Percentiles rank a stretch among this genome's conserved stretches.
These are phyloP conservation scores for Tangara arthus DNA, from an alignment of 2,797 vertebrate species.

Conservation along the genomic window DNA sequence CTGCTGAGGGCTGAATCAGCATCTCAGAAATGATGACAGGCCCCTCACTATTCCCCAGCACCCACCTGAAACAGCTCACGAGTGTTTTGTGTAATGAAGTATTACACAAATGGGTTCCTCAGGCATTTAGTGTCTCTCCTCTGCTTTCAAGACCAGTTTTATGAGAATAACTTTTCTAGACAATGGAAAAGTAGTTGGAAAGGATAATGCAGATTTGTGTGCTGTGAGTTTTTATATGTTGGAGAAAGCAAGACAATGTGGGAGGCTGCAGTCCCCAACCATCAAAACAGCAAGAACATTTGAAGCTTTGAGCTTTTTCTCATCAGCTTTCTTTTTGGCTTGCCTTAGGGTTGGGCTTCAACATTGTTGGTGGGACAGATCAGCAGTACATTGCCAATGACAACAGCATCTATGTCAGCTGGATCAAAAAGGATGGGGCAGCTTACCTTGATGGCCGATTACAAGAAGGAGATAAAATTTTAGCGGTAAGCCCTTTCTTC, in stretches of 20 bases:
- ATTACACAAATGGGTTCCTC: neutral
- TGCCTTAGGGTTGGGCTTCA: conserved; percentile 91
- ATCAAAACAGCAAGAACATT: neutral
- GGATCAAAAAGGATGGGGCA: conserved; percentile 92
- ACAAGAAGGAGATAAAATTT: conserved; percentile 93
- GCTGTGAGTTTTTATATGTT: neutral
- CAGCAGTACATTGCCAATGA: conserved; percentile 88
- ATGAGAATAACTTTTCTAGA: neutral
- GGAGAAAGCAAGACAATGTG: neutral
- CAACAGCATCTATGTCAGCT: conserved; percentile 90
- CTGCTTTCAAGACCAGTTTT: neutral
- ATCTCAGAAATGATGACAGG: neutral
- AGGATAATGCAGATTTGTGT: neutral
- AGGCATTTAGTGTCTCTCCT: neutral
- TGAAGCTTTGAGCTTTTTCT: conserved; percentile 8
- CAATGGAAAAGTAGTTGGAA: neutral
- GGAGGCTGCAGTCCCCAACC: neutral
- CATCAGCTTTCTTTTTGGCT: conserved; percentile 49
- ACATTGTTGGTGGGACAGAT: conserved; percentile 94
- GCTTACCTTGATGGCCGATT: conserved; percentile 90
- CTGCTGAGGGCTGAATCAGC: neutral
- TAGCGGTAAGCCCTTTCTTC: conserved; percentile 80
- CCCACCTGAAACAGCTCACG: neutral
- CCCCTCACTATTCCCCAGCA: neutral
- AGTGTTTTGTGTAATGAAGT: neutral